Percentiles rank a stretch among this genome's conserved stretches.
phyloP scores from a whole-genome alignment of 2,797 vertebrate species.

The Cirrhinus molitorella region DNA sequence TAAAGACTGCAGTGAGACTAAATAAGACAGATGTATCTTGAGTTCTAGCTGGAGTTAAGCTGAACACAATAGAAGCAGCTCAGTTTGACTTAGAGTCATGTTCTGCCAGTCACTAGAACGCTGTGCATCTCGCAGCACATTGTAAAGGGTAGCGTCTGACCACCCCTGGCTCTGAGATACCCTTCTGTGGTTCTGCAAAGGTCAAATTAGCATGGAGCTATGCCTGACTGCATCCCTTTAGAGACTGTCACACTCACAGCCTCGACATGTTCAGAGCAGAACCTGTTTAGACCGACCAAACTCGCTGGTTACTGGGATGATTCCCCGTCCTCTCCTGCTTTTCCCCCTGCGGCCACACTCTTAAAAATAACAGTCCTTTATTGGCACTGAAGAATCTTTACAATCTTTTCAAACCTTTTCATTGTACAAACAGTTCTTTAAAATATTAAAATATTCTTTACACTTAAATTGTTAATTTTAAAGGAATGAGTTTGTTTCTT shows the following conservation, averaged over 20 bases:
- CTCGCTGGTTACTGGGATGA: conserved; percentile 26
- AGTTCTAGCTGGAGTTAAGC: not conserved
- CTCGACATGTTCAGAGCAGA: not conserved
- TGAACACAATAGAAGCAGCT: not conserved
- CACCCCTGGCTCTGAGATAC: conserved; percentile 59
- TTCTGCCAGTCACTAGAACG: conserved; percentile 6
- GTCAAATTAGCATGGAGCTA: conserved; percentile 71
- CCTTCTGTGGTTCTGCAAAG: conserved; percentile 65
- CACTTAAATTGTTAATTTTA: not conserved
- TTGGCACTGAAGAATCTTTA: not conserved
- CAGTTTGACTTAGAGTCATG: conserved; percentile 4
- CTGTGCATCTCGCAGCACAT: conserved; percentile 40
- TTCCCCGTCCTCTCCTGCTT: conserved; percentile 16
- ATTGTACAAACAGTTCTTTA: not conserved
- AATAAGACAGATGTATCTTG: not conserved
- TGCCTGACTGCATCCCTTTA: conserved; percentile 53
- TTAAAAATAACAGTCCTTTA: not conserved
- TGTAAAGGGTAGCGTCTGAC: conserved; percentile 63
- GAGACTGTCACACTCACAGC: conserved; percentile 24
- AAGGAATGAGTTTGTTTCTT: not conserved
- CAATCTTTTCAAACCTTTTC: not conserved
- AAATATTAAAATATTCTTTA: not conserved
- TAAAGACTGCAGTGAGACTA: not conserved
- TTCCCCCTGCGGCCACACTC: not conserved
- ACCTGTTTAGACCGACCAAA: conserved; percentile 29